These are phyloP conservation scores for Sorex araneus DNA, from an alignment of 2,113 vertebrate species.

Conservation along the genomic window DNA sequence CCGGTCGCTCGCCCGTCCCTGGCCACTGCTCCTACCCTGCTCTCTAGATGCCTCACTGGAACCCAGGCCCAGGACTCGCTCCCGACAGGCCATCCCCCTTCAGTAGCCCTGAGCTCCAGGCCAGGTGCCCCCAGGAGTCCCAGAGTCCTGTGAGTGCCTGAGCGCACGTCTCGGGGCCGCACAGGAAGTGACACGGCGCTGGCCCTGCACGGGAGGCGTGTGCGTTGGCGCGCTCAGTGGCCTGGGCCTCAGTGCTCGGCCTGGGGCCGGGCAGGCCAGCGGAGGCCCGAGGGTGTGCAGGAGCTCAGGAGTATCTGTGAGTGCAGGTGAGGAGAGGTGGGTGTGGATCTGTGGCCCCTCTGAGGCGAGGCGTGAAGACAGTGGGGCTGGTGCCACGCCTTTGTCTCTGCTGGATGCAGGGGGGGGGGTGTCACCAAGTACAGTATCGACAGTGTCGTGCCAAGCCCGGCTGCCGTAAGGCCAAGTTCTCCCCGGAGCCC, in stretches of 20 bases:
- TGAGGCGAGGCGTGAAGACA: background rate
- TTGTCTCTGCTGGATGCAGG: background rate
- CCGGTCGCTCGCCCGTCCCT: background rate
- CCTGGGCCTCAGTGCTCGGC: too few relatives aligned
- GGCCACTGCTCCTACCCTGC: slow-evolving; percentile 26
- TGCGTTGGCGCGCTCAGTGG: background rate
- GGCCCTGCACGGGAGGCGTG: background rate
- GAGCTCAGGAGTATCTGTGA: too few relatives aligned
- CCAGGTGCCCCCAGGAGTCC: background rate
- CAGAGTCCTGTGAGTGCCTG: too few relatives aligned
- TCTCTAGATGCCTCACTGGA: slow-evolving; percentile 39
- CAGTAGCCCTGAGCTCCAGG: background rate
- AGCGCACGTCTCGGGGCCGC: too few relatives aligned
- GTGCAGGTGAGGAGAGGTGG: background rate
- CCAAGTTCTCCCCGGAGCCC: background rate
- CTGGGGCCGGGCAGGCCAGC: too few relatives aligned
- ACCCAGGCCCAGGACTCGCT: background rate
- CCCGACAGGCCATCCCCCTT: background rate
- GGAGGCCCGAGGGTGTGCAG: too few relatives aligned
- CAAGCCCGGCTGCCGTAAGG: background rate
- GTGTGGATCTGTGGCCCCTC: slow-evolving; percentile 15
- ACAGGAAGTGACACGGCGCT: too few relatives aligned
- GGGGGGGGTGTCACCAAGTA: too few relatives aligned
- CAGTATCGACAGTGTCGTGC: background rate
- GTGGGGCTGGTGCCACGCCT: background rate